Evolutionary conservation across 1,140 invertebrate species (phyloP).

Genomic region (Maniola jurtina): DNA sequence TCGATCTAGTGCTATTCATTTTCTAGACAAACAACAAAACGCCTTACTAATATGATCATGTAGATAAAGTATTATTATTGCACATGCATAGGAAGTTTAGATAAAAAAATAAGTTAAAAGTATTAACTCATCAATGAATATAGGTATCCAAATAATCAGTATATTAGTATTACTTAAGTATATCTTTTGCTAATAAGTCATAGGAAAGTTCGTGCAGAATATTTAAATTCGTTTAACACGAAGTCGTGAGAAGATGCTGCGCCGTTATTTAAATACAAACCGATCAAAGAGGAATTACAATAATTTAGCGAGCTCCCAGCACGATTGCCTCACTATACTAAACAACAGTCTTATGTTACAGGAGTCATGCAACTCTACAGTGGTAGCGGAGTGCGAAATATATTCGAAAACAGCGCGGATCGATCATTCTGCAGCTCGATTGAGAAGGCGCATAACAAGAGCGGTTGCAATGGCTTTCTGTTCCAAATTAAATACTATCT

Average conservation of each 20-base stretch:
- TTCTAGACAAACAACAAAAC: background rate
- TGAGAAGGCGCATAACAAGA: constrained; percentile 44
- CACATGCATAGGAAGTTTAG: too few species aligned
- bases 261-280: constrained; percentile 33
- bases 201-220: constrained; percentile 2
- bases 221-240: constrained; percentile 22
- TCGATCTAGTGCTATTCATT: background rate
- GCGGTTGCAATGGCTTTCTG: constrained; percentile 49
- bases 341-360: constrained; percentile 35
- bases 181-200: background rate
- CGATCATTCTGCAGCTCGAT: constrained; percentile 55
- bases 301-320: constrained; percentile 24
- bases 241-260: constrained; percentile 31
- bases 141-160: too few species aligned
- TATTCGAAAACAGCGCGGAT: constrained; percentile 51
- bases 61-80: too few species aligned
- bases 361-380: constrained; percentile 68
- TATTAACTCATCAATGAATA: too few species aligned
- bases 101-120: too few species aligned
- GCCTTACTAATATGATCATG: too few species aligned
- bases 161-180: background rate
- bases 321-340: constrained; percentile 4
- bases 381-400: constrained; percentile 58
- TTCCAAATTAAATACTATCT: constrained; percentile 49
- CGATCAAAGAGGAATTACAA: constrained; percentile 17